Conservation (phyloP, 2,113 vertebrate genomes). For the Dromaius novaehollandiae region DNA sequence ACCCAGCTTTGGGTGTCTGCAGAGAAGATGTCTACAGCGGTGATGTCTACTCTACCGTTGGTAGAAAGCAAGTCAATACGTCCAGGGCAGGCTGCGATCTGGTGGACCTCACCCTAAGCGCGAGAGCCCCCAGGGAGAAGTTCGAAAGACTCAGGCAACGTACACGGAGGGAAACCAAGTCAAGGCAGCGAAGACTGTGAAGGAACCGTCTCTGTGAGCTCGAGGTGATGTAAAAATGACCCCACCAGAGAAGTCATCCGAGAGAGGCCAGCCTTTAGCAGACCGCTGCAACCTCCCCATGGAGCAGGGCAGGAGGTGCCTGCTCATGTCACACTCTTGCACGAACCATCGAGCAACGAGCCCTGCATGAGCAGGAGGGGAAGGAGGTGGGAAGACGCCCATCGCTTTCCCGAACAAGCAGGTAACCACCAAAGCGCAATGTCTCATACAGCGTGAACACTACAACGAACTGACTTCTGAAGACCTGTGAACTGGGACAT, state of each 20-base stretch:
- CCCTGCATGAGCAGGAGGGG: neutral
- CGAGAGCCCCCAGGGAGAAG: neutral
- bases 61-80: neutral
- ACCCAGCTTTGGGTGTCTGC: neutral
- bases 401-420: too few relatives aligned
- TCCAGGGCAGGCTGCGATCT: neutral
- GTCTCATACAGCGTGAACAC: too few relatives aligned
- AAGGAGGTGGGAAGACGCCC: neutral
- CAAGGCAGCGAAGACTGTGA: neutral
- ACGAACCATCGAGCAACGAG: too few relatives aligned
- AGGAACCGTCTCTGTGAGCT: neutral
- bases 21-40: neutral
- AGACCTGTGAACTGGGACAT: too few relatives aligned
- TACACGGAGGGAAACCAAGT: neutral
- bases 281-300: neutral
- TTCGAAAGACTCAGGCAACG: neutral
- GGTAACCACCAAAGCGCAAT: too few relatives aligned
- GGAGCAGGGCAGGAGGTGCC: neutral
- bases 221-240: neutral
- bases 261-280: too few relatives aligned
- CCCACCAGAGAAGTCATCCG: neutral
- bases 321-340: too few relatives aligned
- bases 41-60: neutral
- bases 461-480: too few relatives aligned
- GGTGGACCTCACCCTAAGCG: rapidly evolving